Base-by-base conservation (phyloP, 2,113 vertebrate species). In the Entomyzon cyanotis region DNA sequence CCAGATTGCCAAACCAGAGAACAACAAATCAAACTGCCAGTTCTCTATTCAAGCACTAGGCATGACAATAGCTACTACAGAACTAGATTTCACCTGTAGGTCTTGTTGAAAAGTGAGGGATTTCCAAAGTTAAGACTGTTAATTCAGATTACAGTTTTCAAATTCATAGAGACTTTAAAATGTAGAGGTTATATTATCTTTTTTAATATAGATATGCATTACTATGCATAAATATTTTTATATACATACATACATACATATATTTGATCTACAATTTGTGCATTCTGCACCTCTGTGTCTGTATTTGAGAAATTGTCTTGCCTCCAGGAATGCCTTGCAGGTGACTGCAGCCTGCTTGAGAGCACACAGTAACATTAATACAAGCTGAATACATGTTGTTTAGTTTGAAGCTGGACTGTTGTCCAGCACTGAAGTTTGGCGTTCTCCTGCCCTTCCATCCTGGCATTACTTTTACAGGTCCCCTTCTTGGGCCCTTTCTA, bases 381-480 rank as follows among this genome's bases (percentile, higher is more conserved):
- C 41, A 90, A 89, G 31, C 19, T 56, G 28, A 63, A 47, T 73
- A 58, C 33, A 33, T 65, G 35, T 84, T 93, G 63, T 46, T 94
- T 92, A 87, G 28, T 52, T 96, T 94, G 93, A 95, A 91, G 27
- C 17, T 27, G 44, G 53, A 41, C 87, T 94, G 53, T 33, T 87
- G 22, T 70, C 78, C 67, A 89, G 53, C 81, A 24, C 28, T 87
- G 89, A 95, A 92, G 35, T 41, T 63, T 37, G 60, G 47, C 35
- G 60, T 87, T 80, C 77, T 88, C 91, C 89, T 96, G 75, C 28
- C 47, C 39, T 93, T 96, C 65, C 59, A 80, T 49, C 35, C 46
- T 69, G 44, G 28, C 82, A 47, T 85, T 91, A 82, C 30, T 74
- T 64, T 89, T 78, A 82, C 28, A 91, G 76, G 69, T 88, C 97